These are phyloP conservation scores for Halcyon smyrnensis DNA, from an alignment of 2,797 vertebrate species.

Conservation along the genomic window DNA sequence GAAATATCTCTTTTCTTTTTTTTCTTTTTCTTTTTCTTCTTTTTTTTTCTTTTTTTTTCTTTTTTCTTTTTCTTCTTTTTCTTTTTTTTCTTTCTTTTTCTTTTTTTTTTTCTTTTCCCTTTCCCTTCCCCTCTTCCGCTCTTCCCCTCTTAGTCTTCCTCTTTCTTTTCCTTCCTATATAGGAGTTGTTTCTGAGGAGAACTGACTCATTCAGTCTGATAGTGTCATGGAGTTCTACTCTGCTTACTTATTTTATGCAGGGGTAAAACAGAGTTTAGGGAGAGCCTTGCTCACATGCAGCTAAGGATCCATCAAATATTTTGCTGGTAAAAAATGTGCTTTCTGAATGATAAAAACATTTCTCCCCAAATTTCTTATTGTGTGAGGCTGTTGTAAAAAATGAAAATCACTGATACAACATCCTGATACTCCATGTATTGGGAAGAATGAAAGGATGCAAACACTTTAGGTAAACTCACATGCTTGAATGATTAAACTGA, in stretches of 20 bases:
- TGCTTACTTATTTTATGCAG: background rate
- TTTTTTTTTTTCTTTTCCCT: accelerated
- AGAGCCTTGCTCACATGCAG: background rate
- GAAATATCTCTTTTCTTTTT: background rate
- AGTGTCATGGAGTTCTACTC: background rate
- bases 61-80: background rate
- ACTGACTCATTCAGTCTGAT: background rate
- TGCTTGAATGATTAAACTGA: constrained; percentile 1
- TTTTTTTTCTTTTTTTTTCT: accelerated
- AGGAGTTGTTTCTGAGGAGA: background rate
- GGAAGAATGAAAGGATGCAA: background rate
- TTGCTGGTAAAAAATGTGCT: background rate
- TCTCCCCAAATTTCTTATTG: background rate
- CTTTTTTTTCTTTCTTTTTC: accelerated
- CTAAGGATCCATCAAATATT: background rate
- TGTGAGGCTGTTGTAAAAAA: background rate
- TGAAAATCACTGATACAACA: background rate
- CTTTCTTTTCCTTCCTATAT: background rate
- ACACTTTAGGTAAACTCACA: background rate
- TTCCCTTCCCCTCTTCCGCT: accelerated
- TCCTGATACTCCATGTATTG: background rate
- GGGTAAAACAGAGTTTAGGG: background rate
- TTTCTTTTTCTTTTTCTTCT: no score
- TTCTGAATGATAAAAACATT: background rate
- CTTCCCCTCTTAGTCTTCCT: background rate